Conservation (phyloP, 1,140 invertebrate genomes). For the Bombus pyrosoma region DNA sequence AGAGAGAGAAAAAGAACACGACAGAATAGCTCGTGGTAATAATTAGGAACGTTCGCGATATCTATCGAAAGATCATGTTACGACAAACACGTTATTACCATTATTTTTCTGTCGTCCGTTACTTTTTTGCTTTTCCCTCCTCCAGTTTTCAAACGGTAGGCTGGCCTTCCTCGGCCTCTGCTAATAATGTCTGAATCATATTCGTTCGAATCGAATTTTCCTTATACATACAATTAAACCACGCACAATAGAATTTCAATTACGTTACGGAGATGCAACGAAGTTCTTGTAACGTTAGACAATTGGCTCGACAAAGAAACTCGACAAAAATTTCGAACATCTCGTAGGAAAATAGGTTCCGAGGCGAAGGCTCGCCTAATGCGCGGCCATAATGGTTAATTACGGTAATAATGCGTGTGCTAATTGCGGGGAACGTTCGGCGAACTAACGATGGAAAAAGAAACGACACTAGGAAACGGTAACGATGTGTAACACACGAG, state of each 20-base stretch:
- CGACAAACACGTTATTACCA: slow-evolving; percentile 25
- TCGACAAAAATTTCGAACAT: neutral
- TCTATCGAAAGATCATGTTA: slow-evolving; percentile 13
- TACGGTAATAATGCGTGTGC: neutral
- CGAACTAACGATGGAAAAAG: neutral
- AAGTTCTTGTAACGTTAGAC: neutral
- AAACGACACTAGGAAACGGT: neutral
- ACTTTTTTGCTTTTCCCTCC: neutral
- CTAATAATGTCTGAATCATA: no score
- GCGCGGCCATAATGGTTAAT: neutral
- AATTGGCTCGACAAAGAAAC: neutral
- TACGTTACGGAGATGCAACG: neutral
- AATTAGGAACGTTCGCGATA: slow-evolving; percentile 25
- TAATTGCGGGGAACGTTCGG: neutral
- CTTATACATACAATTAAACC: slow-evolving; percentile 3
- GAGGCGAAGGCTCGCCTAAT: neutral
- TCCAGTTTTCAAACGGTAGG: neutral
- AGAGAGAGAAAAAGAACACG: neutral
- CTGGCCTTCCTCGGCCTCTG: neutral
- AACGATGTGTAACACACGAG: neutral
- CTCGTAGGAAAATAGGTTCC: neutral
- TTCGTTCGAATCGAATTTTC: neutral
- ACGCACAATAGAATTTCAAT: slow-evolving; percentile 38
- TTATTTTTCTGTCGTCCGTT: slow-evolving; percentile 14
- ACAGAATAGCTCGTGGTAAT: slow-evolving; percentile 24